A percentile compares a stretch with the other conserved stretches of the same genome.
These are phyloP conservation scores for Panulirus ornatus DNA, from an alignment of 1,140 invertebrate species.

Conservation along the genomic window DNA sequence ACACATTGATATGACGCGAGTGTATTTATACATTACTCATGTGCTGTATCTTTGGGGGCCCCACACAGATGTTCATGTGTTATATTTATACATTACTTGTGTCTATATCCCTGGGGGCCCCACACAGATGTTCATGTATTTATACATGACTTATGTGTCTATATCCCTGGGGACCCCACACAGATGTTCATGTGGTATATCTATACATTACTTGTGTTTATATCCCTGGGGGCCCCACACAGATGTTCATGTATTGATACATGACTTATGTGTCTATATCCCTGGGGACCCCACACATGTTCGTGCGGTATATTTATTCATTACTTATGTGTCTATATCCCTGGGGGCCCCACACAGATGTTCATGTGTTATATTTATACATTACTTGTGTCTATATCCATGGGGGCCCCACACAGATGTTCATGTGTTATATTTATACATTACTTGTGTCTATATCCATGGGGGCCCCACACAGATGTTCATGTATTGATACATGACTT, in stretches of 20 bases:
- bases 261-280: no score
- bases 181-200: no score
- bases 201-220: background rate
- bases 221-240: conserved; percentile 74
- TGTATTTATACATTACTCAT: background rate
- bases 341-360: conserved; percentile 85
- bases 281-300: no score
- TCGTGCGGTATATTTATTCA: no score
- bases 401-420: conserved; percentile 86
- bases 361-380: conserved; percentile 90
- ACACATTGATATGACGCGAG: no score
- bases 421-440: conserved; percentile 88
- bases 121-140: conserved; percentile 95
- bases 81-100: background rate
- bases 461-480: conserved; percentile 89
- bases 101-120: background rate
- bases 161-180: no score
- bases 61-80: conserved; percentile 95
- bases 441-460: background rate
- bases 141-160: no score
- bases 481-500: conserved; percentile 95
- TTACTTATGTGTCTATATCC: background rate
- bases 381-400: background rate
- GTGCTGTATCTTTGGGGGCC: background rate
- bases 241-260: conserved; percentile 99